Evolutionary conservation across 2,797 vertebrate genomes (phyloP).

Genomic region (Microcaecilia unicolor): DNA sequence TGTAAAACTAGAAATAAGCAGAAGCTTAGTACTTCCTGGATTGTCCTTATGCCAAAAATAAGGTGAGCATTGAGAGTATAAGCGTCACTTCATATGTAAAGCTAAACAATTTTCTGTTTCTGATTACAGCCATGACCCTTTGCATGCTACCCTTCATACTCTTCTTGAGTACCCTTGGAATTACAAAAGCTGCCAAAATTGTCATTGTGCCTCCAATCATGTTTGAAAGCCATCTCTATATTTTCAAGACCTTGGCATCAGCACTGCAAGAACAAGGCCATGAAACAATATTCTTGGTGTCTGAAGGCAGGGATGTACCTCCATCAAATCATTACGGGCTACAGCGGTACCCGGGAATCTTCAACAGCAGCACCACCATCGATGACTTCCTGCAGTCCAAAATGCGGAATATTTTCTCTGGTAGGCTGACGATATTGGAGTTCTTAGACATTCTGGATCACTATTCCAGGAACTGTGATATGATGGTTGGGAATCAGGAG

Average conservation of each 20-base stretch:
- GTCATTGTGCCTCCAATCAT: slow-evolving; percentile 95
- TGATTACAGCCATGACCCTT: slow-evolving; percentile 81
- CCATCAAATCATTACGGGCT: slow-evolving; percentile 79
- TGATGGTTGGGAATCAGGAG: slow-evolving; percentile 76
- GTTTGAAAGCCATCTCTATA: slow-evolving; percentile 98
- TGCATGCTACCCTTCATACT: slow-evolving; percentile 65
- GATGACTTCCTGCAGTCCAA: slow-evolving; percentile 93
- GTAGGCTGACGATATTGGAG: slow-evolving; percentile 83
- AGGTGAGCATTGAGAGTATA: no score
- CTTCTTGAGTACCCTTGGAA: slow-evolving; percentile 59
- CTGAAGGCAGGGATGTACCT: slow-evolving; percentile 84
- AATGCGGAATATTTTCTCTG: slow-evolving; percentile 94
- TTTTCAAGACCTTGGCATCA: slow-evolving; percentile 91
- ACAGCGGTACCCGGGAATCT: slow-evolving; percentile 91
- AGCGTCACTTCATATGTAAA: no score
- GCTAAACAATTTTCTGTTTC: slow-evolving; percentile 31
- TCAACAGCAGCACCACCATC: slow-evolving; percentile 88
- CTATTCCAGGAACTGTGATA: slow-evolving; percentile 92
- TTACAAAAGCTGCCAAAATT: slow-evolving; percentile 80
- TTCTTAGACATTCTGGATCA: slow-evolving; percentile 94
- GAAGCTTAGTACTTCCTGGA: no score
- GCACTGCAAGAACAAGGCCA: slow-evolving; percentile 85
- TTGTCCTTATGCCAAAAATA: no score
- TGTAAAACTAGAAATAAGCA: no score
- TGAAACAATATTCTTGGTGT: slow-evolving; percentile 83